Percentiles rank a stretch among this genome's conserved stretches.
These are phyloP conservation scores for Cistogaster globosa DNA, from an alignment of 2,888 invertebrate species.

Conservation along the genomic window DNA sequence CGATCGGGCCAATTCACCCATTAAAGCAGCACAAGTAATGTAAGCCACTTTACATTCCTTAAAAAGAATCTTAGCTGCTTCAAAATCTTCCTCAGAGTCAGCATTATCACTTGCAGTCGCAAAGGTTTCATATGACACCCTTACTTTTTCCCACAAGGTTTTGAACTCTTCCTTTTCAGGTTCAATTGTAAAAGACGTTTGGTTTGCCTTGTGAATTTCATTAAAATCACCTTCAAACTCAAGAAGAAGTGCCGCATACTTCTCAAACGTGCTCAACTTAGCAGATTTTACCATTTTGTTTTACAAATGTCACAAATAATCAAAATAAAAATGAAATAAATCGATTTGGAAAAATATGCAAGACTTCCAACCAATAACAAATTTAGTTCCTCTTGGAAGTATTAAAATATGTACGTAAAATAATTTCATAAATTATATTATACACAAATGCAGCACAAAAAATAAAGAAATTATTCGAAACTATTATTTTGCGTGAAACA, in stretches of 20 bases:
- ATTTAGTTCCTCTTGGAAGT: too few species aligned
- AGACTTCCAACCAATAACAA: too few species aligned
- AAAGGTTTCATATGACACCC: neutral
- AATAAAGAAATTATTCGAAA: too few species aligned
- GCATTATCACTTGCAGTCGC: neutral
- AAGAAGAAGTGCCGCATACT: neutral
- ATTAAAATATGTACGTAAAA: too few species aligned
- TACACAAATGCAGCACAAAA: too few species aligned
- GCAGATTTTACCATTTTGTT: too few species aligned
- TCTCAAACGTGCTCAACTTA: too few species aligned
- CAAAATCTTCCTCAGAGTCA: neutral
- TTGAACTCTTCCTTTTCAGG: conserved; percentile 6
- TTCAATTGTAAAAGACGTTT: neutral
- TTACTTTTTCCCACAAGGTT: neutral
- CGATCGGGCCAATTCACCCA: neutral
- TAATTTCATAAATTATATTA: too few species aligned
- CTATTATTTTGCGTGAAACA: too few species aligned
- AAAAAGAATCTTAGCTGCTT: neutral
- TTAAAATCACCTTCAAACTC: conserved; percentile 1
- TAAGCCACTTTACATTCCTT: neutral
- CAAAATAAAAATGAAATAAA: too few species aligned
- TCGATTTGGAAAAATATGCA: too few species aligned
- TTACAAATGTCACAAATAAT: too few species aligned
- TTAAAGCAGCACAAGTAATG: neutral
- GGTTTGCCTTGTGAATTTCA: neutral